A percentile compares a stretch with the other conserved stretches of the same genome.
These are phyloP conservation scores for Luperina nickerlii DNA, from an alignment of 2,888 invertebrate genomes.

Conservation along the genomic window DNA sequence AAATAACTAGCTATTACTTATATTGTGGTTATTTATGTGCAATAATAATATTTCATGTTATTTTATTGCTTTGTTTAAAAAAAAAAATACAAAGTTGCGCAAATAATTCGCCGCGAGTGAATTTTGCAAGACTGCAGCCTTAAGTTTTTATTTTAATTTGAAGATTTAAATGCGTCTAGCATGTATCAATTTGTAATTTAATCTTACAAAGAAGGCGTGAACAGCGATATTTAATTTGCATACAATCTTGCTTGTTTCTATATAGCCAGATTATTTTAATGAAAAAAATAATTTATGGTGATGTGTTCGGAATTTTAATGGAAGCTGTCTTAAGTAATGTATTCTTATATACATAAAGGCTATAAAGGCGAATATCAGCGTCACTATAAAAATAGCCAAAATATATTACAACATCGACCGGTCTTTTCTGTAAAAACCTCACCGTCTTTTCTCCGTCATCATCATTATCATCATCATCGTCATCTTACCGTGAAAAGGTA, in stretches of 20 bases:
- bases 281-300: constrained; percentile 28
- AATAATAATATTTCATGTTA: too few relatives aligned
- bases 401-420: too few relatives aligned
- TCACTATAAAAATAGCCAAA: not conserved
- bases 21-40: too few relatives aligned
- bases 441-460: too few relatives aligned
- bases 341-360: not conserved
- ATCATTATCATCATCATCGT: too few relatives aligned
- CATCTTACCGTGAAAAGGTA: too few relatives aligned
- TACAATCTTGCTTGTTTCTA: constrained; percentile 39
- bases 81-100: too few relatives aligned
- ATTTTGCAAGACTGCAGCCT: too few relatives aligned
- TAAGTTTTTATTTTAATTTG: constrained; percentile 35
- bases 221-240: constrained; percentile 53
- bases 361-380: not conserved
- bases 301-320: constrained; percentile 13
- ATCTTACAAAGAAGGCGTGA: constrained; percentile 57
- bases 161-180: constrained; percentile 50
- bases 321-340: not conserved
- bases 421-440: too few relatives aligned
- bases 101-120: too few relatives aligned
- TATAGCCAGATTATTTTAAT: not conserved
- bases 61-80: too few relatives aligned
- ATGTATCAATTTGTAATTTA: constrained; percentile 58
- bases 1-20: too few relatives aligned